These are phyloP conservation scores for Cyphomyrmex costatus DNA, from an alignment of 1,140 invertebrate species.

Conservation along the genomic window DNA sequence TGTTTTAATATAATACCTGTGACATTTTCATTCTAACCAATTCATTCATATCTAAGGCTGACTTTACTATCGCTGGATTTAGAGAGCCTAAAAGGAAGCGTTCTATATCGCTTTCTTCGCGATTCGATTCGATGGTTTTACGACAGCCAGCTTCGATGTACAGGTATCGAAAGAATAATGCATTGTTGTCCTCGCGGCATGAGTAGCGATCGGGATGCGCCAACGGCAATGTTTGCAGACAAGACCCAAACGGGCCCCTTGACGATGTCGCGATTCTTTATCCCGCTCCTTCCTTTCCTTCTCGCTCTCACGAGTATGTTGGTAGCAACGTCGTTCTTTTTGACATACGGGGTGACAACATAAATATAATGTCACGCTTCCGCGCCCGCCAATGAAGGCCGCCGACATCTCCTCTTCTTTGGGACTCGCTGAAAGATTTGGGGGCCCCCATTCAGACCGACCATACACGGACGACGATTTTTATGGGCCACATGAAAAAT, in stretches of 20 bases:
- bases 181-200: constrained; percentile 75
- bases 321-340: constrained; percentile 73
- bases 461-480: constrained; percentile 75
- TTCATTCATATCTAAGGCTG: constrained; percentile 17
- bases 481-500: constrained; percentile 83
- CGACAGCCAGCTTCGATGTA: constrained; percentile 73
- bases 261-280: constrained; percentile 50
- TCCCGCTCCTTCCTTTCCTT: constrained; percentile 53
- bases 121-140: constrained; percentile 84
- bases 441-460: constrained; percentile 69
- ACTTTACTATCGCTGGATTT: neutral
- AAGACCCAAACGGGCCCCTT: constrained; percentile 77
- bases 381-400: constrained; percentile 81
- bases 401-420: constrained; percentile 35
- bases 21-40: neutral
- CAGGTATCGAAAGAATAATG: constrained; percentile 70
- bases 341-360: constrained; percentile 86
- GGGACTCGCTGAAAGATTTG: constrained; percentile 64
- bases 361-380: constrained; percentile 87
- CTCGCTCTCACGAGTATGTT: constrained; percentile 67
- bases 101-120: constrained; percentile 70
- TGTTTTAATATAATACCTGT: neutral
- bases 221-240: constrained; percentile 82
- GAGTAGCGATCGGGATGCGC: constrained; percentile 77
- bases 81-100: neutral